phyloP scores from a whole-genome alignment of 2,888 invertebrate genomes.

The Drosophila robusta region DNA sequence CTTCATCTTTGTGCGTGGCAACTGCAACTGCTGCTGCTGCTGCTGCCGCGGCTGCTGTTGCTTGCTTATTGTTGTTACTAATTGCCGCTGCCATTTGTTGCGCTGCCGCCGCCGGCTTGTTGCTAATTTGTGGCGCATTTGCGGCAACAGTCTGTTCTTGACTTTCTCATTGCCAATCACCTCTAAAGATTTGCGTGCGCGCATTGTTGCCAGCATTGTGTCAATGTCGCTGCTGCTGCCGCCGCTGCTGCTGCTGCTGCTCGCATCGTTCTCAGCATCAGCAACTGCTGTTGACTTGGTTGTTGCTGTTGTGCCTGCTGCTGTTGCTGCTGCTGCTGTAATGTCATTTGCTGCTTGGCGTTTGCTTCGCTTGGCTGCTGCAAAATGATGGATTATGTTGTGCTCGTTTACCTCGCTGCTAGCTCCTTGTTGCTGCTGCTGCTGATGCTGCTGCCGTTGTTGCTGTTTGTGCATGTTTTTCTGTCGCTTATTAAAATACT shows the following conservation, averaged over 20 bases:
- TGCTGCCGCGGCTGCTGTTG: constrained; percentile 27
- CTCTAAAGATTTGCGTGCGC: constrained; percentile 82
- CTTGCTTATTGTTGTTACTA: constrained; percentile 62
- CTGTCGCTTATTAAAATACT: constrained; percentile 82
- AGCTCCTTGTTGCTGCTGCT: constrained; percentile 24
- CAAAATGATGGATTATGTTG: constrained; percentile 82
- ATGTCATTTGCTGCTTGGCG: constrained; percentile 69
- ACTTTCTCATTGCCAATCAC: constrained; percentile 58
- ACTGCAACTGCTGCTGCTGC: constrained; percentile 39
- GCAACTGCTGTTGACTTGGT: constrained; percentile 29
- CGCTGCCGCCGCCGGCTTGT: constrained; percentile 66
- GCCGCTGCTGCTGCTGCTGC: constrained; percentile 33
- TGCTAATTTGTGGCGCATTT: constrained; percentile 81
- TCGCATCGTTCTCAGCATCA: constrained; percentile 50
- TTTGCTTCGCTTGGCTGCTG: constrained; percentile 64
- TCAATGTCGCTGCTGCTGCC: constrained; percentile 49
- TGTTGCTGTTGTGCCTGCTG: constrained; percentile 43
- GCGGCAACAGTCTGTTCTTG: constrained; percentile 61
- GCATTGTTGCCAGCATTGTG: constrained; percentile 69
- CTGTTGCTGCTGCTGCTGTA: constrained; percentile 52
- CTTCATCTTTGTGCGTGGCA: constrained; percentile 35
- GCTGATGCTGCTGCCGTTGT: constrained; percentile 15
- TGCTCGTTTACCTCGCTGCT: constrained; percentile 68
- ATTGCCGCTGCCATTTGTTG: constrained; percentile 62
- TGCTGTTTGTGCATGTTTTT: constrained; percentile 80